phyloP scores from a whole-genome alignment of 2,797 vertebrate species.

The Anas flavirostris region DNA sequence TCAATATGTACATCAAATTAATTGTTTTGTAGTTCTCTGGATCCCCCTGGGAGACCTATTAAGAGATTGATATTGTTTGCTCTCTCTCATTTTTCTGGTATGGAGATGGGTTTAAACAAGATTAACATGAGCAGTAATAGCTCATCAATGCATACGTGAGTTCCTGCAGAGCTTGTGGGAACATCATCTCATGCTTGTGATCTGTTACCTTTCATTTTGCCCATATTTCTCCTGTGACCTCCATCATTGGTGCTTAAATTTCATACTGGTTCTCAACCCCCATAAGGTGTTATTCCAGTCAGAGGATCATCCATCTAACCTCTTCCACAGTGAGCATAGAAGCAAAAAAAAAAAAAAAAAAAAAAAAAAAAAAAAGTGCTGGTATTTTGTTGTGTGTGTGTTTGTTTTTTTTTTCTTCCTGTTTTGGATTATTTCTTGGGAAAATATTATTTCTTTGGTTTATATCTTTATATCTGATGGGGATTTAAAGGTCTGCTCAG shows the following conservation, averaged over 20 bases:
- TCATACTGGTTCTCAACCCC: not conserved
- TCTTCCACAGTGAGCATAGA: not conserved
- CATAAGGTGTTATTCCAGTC: not conserved
- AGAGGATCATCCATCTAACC: not conserved
- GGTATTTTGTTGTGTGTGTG: not conserved
- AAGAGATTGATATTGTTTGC: not conserved
- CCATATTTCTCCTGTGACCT: not conserved
- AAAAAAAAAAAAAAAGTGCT: rapidly evolving
- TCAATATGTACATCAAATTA: not conserved
- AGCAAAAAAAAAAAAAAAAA: not conserved
- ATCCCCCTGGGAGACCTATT: not conserved
- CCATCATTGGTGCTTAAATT: not conserved
- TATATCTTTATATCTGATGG: too few relatives aligned
- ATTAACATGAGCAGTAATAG: not conserved
- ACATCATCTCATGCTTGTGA: not conserved
- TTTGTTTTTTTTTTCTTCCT: not conserved
- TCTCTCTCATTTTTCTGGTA: not conserved
- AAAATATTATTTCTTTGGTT: too few relatives aligned
- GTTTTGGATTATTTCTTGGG: too few relatives aligned
- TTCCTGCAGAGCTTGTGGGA: not conserved
- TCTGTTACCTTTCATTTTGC: not conserved
- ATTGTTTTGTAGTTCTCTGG: not conserved
- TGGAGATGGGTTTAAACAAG: not conserved
- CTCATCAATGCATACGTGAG: not conserved
- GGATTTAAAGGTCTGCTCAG: not conserved